These are phyloP conservation scores for Bergia puertoricense DNA, from an alignment of 92 coral and sea anemone species.

Conservation along the genomic window DNA sequence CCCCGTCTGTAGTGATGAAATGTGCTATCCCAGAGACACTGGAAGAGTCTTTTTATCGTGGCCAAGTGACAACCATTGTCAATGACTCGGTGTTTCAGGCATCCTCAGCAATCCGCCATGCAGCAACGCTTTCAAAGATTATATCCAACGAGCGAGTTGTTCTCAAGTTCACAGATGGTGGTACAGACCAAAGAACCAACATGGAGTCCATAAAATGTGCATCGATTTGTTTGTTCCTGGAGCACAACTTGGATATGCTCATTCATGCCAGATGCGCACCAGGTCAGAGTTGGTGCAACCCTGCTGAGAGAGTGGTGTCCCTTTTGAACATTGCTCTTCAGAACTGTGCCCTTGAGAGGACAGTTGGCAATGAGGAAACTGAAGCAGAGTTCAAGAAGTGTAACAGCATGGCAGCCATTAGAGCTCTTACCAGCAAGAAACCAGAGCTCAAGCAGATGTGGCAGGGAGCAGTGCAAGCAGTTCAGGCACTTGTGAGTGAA, in stretches of 20 bases:
- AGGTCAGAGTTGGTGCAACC: conserved; percentile 50
- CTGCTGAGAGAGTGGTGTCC: conserved; percentile 62
- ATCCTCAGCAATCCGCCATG: conserved; percentile 41
- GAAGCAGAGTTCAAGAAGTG: conserved; percentile 25
- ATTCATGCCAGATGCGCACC: conserved; percentile 44
- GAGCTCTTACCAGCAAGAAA: conserved; percentile 32
- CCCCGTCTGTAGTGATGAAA: too few relatives aligned
- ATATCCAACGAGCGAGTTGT: neutral
- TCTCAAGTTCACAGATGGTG: conserved; percentile 47
- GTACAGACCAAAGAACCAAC: conserved; percentile 49
- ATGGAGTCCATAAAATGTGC: conserved; percentile 43
- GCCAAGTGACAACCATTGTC: conserved; percentile 39
- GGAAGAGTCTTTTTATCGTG: conserved; percentile 20
- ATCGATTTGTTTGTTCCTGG: conserved; percentile 33
- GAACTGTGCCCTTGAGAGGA: conserved; percentile 37
- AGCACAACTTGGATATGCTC: conserved; percentile 49
- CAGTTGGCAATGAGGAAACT: conserved; percentile 6
- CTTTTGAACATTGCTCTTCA: conserved; percentile 55
- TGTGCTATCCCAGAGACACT: too few relatives aligned
- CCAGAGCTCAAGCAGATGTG: neutral
- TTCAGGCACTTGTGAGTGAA: conserved; percentile 4
- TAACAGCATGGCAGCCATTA: conserved; percentile 21
- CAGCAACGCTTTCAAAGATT: conserved; percentile 39
- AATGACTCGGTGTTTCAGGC: conserved; percentile 52
- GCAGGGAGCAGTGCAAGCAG: neutral